Percentiles rank a stretch among this genome's conserved stretches.
Conservation (phyloP, 1,140 invertebrate genomes). For the Chrysopa pallens region DNA sequence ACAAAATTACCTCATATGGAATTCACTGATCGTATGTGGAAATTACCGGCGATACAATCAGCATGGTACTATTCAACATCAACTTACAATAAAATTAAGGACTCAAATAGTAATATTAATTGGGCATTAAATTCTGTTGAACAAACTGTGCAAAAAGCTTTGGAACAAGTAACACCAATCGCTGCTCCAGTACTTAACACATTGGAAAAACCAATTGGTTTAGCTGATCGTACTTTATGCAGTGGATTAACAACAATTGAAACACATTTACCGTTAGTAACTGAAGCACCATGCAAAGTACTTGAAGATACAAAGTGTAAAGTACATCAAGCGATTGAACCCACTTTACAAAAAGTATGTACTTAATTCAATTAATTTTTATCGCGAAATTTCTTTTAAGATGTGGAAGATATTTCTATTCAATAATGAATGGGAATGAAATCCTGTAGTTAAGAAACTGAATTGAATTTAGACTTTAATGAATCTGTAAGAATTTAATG, state of each 20-base stretch:
- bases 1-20: constrained; percentile 28
- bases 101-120: constrained; percentile 32
- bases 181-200: constrained; percentile 33
- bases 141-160: constrained; percentile 37
- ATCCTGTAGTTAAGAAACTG: no score
- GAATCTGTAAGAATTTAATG: no score
- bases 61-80: constrained; percentile 30
- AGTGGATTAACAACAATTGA: constrained; percentile 45
- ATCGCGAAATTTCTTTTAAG: not conserved
- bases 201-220: constrained; percentile 38
- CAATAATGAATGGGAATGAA: no score
- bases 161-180: constrained; percentile 32
- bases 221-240: constrained; percentile 44
- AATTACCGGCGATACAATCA: constrained; percentile 32
- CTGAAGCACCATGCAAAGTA: constrained; percentile 48
- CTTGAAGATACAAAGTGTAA: constrained; percentile 48
- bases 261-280: constrained; percentile 44
- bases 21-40: constrained; percentile 31
- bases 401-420: no score
- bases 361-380: not conserved
- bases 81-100: constrained; percentile 34
- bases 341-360: constrained; percentile 36
- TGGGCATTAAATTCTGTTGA: constrained; percentile 50
- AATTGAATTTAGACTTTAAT: no score
- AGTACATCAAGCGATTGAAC: constrained; percentile 38